Evolutionary conservation across 1,140 invertebrate species (phyloP), one percentile per base, ranked within the genome.

Genomic region (Mizuhopecten yessoensis): DNA sequence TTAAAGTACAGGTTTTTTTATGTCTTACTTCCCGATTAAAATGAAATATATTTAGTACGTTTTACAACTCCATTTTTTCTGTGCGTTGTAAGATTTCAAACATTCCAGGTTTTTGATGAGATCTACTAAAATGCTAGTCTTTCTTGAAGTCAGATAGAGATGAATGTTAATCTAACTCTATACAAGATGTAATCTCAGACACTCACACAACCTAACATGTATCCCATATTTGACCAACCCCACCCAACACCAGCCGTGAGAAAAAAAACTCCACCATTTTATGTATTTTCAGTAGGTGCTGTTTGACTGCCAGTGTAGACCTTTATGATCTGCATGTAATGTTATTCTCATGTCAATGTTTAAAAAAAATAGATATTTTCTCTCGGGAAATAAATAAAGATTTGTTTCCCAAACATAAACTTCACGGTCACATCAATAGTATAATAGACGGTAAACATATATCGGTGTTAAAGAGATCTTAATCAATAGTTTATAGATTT

Each of bases 211-310:
- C 36, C 5, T 5, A 7, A 39, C 36, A 39, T 39, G 36, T 7
- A 39, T 39, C 36, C 36, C 36, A 39, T 7, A 39, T 39, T 29
- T 75, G 57, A 75, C 57, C 57, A 75, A 17, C 57, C 57, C 57
- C n/a, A 29, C n/a, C 57, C n/a, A 75, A 29, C 57, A 75, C 11
- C 23, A 75, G 17, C 57, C 57, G 57, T 75, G 57, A 75, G 57
- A 75, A 75, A 75, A 75, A 75, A 75, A 75, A 5, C 57, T 75
- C 23, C 23, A 75, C 57, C 57, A 29, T 75, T 75, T 75, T 75
- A 75, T 75, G 57, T 23, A 75, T 23, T 29, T 45, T 29, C 45
- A 20, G 57, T 75, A n/a, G 9, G 29, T 75, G 57, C 57, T 29
- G 57, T n/a, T 75, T 75, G 17, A 75, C 57, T 75, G 57, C 29